Conservation (phyloP, 2,888 invertebrate genomes). For the Microplitis deprimator region DNA sequence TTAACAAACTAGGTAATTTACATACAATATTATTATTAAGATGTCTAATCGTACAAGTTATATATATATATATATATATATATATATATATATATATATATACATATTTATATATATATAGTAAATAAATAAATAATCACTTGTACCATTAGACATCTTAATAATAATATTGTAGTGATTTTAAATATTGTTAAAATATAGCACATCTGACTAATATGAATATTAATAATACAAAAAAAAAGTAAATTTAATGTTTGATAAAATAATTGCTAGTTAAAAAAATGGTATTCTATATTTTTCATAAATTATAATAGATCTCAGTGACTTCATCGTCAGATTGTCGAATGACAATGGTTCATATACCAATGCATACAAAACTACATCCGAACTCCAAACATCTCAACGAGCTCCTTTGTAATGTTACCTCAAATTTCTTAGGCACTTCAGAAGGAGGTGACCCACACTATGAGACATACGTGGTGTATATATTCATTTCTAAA, state of each 20-base stretch:
- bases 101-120: not conserved
- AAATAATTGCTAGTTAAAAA: not conserved
- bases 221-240: not conserved
- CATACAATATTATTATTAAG: not conserved
- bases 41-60: not conserved
- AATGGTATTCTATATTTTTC: too few species aligned
- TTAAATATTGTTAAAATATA: not conserved
- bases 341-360: too few species aligned
- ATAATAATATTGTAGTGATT: not conserved
- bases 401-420: too few species aligned
- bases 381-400: too few species aligned
- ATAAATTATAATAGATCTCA: too few species aligned
- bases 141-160: not conserved
- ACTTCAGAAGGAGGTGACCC: too few species aligned
- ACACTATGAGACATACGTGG: too few species aligned
- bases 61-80: not conserved
- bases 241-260: not conserved
- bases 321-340: too few species aligned
- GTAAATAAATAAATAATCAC: not conserved
- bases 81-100: not conserved
- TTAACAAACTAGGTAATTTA: too few species aligned
- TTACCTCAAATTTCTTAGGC: too few species aligned
- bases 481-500: too few species aligned
- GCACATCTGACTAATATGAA: not conserved
- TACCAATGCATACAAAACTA: too few species aligned